These are phyloP conservation scores for Gallinago undulata DNA, from an alignment of 2,113 vertebrate species.

Conservation along the genomic window DNA sequence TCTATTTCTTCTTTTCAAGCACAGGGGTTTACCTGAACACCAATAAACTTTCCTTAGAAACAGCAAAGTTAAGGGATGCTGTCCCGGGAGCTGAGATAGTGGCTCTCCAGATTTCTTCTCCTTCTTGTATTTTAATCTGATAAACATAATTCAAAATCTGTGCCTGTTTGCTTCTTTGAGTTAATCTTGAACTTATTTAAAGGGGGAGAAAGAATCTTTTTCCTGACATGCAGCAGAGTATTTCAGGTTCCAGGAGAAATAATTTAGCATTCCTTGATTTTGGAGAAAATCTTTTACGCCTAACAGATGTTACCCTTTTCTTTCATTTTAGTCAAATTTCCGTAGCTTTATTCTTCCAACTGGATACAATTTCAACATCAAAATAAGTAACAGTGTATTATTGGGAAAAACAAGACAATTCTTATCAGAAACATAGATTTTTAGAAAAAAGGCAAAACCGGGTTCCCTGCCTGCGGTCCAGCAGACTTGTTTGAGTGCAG, in stretches of 20 bases:
- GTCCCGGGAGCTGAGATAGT: neutral
- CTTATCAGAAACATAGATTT: neutral
- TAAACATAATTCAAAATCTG: neutral
- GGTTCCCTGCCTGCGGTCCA: neutral
- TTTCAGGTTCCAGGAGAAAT: neutral
- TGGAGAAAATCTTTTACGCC: neutral
- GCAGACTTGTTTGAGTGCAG: neutral
- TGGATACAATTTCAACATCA: neutral
- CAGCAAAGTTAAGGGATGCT: neutral
- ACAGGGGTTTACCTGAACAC: neutral
- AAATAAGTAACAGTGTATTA: neutral
- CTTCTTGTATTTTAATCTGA: neutral
- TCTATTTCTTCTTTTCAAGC: neutral
- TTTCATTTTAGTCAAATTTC: neutral
- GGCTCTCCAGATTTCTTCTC: neutral
- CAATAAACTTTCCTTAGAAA: neutral
- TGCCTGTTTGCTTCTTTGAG: neutral
- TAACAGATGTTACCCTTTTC: neutral
- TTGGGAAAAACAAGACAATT: neutral
- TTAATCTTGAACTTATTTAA: neutral
- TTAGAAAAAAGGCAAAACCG: neutral
- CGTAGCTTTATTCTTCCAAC: neutral
- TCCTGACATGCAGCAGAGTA: neutral
- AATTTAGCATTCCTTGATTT: neutral
- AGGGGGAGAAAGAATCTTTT: neutral